These are phyloP conservation scores for Megaceryle maxima DNA, from an alignment of 2,113 vertebrate species.

Conservation along the genomic window DNA sequence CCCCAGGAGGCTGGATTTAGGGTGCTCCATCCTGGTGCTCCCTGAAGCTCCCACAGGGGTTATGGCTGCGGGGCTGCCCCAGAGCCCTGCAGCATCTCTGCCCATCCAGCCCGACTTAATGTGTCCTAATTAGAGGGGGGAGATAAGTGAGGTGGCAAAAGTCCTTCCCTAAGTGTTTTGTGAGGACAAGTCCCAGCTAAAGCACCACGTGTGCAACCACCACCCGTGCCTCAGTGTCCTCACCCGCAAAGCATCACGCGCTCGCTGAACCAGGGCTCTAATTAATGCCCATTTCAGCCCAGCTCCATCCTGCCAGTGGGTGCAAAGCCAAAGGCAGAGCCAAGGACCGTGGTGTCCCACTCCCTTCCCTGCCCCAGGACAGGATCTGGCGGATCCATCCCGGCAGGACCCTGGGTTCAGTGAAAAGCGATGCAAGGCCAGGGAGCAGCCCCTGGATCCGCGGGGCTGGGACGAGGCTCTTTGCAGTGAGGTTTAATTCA, in stretches of 20 bases:
- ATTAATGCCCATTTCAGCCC: background rate
- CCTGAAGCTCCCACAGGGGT: fast-evolving
- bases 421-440: fast-evolving
- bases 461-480: background rate
- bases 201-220: background rate
- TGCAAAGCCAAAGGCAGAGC: background rate
- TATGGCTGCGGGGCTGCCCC: fast-evolving
- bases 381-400: fast-evolving
- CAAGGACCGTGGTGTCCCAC: fast-evolving
- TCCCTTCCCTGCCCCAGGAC: fast-evolving
- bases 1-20: background rate
- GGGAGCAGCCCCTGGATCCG: fast-evolving
- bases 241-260: fast-evolving
- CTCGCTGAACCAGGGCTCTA: fast-evolving
- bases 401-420: background rate
- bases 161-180: background rate
- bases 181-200: fast-evolving
- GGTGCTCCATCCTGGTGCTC: background rate
- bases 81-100: background rate
- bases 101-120: background rate
- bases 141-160: background rate
- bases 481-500: background rate
- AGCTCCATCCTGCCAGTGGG: background rate
- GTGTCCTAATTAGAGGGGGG: background rate
- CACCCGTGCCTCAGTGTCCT: background rate